phyloP scores from a whole-genome alignment of 2,888 invertebrate species.

The Petrolisthes manimaculis region DNA sequence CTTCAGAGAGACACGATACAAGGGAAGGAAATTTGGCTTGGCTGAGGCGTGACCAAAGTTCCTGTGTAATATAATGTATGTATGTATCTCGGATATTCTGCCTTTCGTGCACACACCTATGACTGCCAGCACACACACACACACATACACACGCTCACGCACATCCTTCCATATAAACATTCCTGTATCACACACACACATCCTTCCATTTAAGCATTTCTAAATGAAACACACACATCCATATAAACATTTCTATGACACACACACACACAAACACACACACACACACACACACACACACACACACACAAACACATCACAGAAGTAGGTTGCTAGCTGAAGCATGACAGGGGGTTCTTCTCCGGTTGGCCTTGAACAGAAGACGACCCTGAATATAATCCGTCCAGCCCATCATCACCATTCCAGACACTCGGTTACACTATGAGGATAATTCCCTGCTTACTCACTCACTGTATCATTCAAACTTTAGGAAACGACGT shows the following conservation, averaged over 20 bases:
- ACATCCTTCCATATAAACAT: neutral
- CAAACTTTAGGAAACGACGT: no score
- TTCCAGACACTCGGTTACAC: no score
- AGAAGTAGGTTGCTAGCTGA: no score
- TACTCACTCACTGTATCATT: no score
- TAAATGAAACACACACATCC: neutral
- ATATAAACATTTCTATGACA: neutral
- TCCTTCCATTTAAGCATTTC: neutral
- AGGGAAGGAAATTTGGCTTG: no score
- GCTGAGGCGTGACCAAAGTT: neutral
- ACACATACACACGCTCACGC: slow-evolving; percentile 1
- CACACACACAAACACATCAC: no score
- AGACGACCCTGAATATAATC: no score
- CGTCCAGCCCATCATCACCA: no score
- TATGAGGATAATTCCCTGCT: no score
- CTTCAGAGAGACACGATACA: no score
- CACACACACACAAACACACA: neutral
- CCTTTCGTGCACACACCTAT: neutral
- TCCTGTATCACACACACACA: slow-evolving; percentile 1
- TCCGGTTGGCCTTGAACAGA: no score
- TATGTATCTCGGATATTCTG: neutral
- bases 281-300: neutral
- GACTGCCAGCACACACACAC: neutral
- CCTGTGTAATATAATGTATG: neutral
- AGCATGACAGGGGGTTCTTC: no score